Percentiles rank a stretch among this genome's conserved stretches.
These are phyloP conservation scores for Lucinisca nassula DNA, from an alignment of 2,888 invertebrate species.

Conservation along the genomic window DNA sequence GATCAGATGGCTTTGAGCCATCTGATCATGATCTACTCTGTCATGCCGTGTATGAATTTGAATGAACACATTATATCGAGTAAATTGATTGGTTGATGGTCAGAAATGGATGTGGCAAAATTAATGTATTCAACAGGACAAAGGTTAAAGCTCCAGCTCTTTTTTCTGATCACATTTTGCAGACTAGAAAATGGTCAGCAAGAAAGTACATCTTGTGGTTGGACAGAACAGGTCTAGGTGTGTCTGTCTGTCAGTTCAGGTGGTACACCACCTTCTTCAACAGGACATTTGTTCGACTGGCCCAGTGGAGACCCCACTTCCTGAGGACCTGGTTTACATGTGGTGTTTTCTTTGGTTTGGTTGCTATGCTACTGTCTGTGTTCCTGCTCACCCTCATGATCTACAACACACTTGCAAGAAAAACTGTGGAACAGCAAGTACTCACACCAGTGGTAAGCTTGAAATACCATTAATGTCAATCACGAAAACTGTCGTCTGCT, in stretches of 20 bases:
- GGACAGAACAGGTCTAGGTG: conserved; percentile 87
- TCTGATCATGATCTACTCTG: too few relatives aligned
- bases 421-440: conserved; percentile 86
- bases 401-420: conserved; percentile 84
- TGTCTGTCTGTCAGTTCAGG: conserved; percentile 87
- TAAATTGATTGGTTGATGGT: too few relatives aligned
- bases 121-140: too few relatives aligned
- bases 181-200: conserved; percentile 81
- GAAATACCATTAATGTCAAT: too few relatives aligned
- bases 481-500: too few relatives aligned
- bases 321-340: conserved; percentile 88
- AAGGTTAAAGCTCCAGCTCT: too few relatives aligned
- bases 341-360: conserved; percentile 88
- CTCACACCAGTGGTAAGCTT: conserved; percentile 88
- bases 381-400: conserved; percentile 86
- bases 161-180: conserved; percentile 49
- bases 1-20: too few relatives aligned
- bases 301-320: conserved; percentile 84
- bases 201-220: conserved; percentile 84
- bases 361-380: conserved; percentile 88
- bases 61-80: too few relatives aligned
- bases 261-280: conserved; percentile 87
- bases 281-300: conserved; percentile 85
- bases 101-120: too few relatives aligned
- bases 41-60: too few relatives aligned